Evolutionary conservation across 23 tunicate genomes (phyloP), one percentile per base, ranked within the genome.

Genomic region (Trididemnum nubilum): DNA sequence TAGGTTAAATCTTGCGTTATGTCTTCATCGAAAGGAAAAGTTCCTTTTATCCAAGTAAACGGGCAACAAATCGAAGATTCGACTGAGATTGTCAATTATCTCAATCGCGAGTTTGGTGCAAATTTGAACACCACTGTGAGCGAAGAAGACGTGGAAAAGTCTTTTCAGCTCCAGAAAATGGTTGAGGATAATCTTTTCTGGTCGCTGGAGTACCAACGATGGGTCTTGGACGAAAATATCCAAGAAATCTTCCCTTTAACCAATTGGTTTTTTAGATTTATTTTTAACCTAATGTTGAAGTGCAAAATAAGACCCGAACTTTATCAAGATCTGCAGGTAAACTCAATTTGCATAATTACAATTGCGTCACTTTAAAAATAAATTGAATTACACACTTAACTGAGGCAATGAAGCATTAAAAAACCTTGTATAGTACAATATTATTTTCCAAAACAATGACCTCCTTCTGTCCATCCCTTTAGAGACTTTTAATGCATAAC

Each of bases 11-110:
- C 78, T 5, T 66, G 76, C 26, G 52, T 81, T 12, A 67, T 44
- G 72, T 44, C 64, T 1, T 78, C 85, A 1, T 60, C 81, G 1
- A 87, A 87, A 49, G 85, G 91, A 19, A 87, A 87, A 73, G 35
- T 73, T 19, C 91, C 91, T 21, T 87, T 52, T 36, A 44, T 87
- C 30, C 27, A 80, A 33, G 30, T 36, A 71, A 73, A 87, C 24
- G 85, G 91, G 1, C 71, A 87, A 73, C 36, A 63, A 32, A 44
- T 81, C 59, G 85, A 64, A n/a, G 91, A 87, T 52, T 25, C 77
- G 50, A 64, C 36, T 18, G 67, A 83, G 25, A 87, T 87, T 37
- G 63, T 87, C 21, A 35, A 81, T 12, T 39, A 35, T 38, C 49
- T 87, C 60, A 87, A 87, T 28, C 5, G 36, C 2, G 71, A 87